These are phyloP conservation scores for Nesogale talazaci DNA, from an alignment of 2,113 vertebrate species.

Conservation along the genomic window DNA sequence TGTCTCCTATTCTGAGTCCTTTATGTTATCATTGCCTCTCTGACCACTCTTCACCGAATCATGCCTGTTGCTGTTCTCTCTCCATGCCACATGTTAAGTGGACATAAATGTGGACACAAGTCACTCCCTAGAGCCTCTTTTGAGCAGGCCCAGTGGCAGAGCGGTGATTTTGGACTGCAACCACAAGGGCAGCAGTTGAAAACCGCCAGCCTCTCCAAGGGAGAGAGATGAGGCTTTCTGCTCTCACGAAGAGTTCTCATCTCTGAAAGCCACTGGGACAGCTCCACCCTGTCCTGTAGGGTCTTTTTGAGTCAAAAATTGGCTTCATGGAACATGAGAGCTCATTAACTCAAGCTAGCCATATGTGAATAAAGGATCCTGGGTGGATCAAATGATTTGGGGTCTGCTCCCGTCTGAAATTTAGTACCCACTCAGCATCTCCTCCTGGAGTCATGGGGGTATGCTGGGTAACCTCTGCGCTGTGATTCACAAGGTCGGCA, in stretches of 20 bases:
- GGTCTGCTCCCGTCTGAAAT: neutral
- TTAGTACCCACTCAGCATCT: neutral
- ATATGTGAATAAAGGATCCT: neutral
- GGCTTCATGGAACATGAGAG: neutral
- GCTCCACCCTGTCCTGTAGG: no score
- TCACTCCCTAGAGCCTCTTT: neutral
- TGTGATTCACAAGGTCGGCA: no score
- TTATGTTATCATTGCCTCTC: neutral
- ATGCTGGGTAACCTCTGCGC: no score
- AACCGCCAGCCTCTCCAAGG: no score
- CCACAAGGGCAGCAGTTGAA: no score
- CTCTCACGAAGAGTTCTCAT: no score
- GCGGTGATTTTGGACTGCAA: no score
- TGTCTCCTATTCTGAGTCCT: neutral
- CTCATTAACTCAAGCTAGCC: neutral
- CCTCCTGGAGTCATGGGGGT: no score
- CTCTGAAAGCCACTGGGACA: no score
- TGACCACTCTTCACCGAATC: neutral
- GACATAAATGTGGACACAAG: neutral
- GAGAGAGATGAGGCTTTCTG: no score
- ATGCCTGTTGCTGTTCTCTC: neutral
- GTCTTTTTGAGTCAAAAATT: no score
- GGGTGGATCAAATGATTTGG: neutral
- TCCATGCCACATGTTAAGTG: neutral
- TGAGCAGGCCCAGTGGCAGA: no score